Evolutionary conservation across 2,113 vertebrate genomes (phyloP).

Genomic region (Paramisgurnus dabryanus): DNA sequence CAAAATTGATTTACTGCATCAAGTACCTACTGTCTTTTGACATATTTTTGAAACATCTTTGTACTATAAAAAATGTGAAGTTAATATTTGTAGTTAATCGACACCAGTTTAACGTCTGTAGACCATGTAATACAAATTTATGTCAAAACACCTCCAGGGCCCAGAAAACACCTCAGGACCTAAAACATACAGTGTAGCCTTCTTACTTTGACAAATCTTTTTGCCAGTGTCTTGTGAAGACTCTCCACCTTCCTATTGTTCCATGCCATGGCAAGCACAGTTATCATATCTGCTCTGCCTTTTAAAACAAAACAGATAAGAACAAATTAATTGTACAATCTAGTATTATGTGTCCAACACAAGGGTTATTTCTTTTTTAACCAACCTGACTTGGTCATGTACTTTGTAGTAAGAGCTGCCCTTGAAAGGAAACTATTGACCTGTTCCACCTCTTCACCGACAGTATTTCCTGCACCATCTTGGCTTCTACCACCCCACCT

Average conservation of each 20-base stretch:
- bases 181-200: not conserved
- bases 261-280: not conserved
- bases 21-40: too few relatives aligned
- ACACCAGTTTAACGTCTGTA: too few relatives aligned
- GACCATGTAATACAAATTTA: too few relatives aligned
- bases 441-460: slow-evolving; percentile 8
- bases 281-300: slow-evolving; percentile 27
- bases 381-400: slow-evolving; percentile 39
- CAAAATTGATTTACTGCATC: too few relatives aligned
- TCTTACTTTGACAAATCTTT: slow-evolving; percentile 32
- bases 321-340: not conserved
- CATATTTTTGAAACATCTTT: too few relatives aligned
- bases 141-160: not conserved
- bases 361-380: not conserved
- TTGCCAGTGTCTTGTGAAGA: slow-evolving; percentile 23
- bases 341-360: not conserved
- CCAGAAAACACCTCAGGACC: not conserved
- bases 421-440: slow-evolving; percentile 18
- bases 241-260: slow-evolving; percentile 21
- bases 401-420: slow-evolving; percentile 31
- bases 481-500: slow-evolving; percentile 33
- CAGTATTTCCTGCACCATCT: slow-evolving; percentile 24
- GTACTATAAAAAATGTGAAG: too few relatives aligned
- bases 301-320: slow-evolving; percentile 2
- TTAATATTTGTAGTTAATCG: too few relatives aligned